A percentile compares a stretch with the other conserved stretches of the same genome.
Evolutionary conservation across 2,888 invertebrate genomes (phyloP).

Genomic region (Orchesellides sinensis): DNA sequence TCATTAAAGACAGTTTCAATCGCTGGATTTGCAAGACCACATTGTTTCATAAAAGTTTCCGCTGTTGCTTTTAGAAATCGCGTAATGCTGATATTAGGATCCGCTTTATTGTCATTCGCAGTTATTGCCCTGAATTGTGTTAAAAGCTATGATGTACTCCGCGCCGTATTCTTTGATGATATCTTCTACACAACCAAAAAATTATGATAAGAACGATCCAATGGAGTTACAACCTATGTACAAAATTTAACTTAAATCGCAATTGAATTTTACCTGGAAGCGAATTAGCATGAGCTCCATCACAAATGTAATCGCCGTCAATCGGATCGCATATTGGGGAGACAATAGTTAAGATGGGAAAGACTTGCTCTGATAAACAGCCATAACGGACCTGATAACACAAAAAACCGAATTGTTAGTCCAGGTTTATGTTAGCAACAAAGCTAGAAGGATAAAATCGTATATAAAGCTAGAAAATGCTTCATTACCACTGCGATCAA

Average conservation of each 20-base stretch:
- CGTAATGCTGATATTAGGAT: constrained; percentile 28
- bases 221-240: too few species aligned
- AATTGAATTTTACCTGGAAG: constrained; percentile 50
- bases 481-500: constrained; percentile 53
- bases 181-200: constrained; percentile 32
- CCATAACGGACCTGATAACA: constrained; percentile 53
- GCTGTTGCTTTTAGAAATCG: constrained; percentile 2
- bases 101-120: constrained; percentile 8
- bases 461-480: too few species aligned
- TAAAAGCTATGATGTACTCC: constrained; percentile 52
- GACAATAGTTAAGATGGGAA: constrained; percentile 24
- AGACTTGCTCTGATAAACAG: constrained; percentile 40
- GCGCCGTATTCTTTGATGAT: constrained; percentile 55
- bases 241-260: background rate
- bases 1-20: constrained; percentile 33
- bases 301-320: constrained; percentile 52
- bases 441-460: too few species aligned
- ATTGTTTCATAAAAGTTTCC: constrained; percentile 2
- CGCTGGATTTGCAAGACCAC: constrained; percentile 33
- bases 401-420: too few species aligned
- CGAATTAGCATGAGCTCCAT: constrained; percentile 52
- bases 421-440: too few species aligned
- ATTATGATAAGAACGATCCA: background rate
- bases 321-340: constrained; percentile 53
- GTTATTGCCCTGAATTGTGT: constrained; percentile 35